Percentiles rank a stretch among this genome's conserved stretches.
These are phyloP conservation scores for Conus ventricosus DNA, from an alignment of 1,140 invertebrate species.

Conservation along the genomic window DNA sequence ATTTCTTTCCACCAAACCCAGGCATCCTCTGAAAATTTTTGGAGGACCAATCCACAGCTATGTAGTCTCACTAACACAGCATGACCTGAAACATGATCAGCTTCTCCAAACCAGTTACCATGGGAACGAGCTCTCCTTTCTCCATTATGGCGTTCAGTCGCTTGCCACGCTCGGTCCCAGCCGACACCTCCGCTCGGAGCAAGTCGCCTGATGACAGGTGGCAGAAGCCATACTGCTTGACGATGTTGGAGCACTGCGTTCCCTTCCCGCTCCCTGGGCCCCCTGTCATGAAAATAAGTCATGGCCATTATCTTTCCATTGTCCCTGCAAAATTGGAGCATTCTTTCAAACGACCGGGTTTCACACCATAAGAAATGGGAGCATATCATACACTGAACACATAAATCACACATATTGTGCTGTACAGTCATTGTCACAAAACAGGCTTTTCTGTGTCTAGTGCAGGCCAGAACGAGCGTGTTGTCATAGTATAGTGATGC, in stretches of 20 bases:
- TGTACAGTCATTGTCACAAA: no score
- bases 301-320: no score
- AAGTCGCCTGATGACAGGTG: constrained; percentile 76
- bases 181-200: constrained; percentile 73
- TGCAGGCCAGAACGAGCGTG: no score
- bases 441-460: no score
- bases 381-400: no score
- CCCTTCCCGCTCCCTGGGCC: constrained; percentile 76
- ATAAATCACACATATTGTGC: no score
- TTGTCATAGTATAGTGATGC: no score
- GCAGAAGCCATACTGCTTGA: constrained; percentile 74
- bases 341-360: neutral
- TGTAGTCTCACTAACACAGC: no score
- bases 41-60: no score
- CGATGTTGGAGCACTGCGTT: constrained; percentile 76
- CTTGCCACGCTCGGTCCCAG: constrained; percentile 73
- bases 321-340: neutral
- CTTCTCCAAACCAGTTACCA: constrained; percentile 66
- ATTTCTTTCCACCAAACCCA: no score
- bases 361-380: neutral
- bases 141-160: constrained; percentile 82
- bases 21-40: no score
- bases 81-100: no score
- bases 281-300: constrained; percentile 54
- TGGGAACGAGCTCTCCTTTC: constrained; percentile 87